phyloP scores from a whole-genome alignment of 2,888 invertebrate genomes.

The Zelleria hepariella region DNA sequence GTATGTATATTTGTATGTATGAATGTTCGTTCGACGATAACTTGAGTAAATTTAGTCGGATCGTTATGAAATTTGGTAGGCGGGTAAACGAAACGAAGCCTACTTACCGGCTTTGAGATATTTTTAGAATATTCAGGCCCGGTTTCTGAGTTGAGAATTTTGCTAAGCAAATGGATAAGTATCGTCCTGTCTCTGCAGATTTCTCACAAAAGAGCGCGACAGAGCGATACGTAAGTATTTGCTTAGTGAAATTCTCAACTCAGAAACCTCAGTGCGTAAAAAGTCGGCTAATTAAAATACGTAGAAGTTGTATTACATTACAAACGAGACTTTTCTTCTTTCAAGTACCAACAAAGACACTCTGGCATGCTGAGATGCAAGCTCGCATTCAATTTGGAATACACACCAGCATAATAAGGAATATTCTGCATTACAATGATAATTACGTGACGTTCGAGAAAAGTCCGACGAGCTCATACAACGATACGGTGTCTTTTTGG shows the following conservation, averaged over 20 bases:
- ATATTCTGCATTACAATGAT: constrained; percentile 13
- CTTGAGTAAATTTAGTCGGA: too few species aligned
- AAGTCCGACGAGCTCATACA: background rate
- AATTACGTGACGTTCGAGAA: background rate
- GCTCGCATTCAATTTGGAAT: constrained; percentile 23
- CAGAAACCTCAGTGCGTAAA: background rate
- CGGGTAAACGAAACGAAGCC: too few species aligned
- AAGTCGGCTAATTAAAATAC: background rate
- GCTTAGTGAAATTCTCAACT: background rate
- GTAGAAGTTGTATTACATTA: background rate
- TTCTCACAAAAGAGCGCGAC: too few species aligned
- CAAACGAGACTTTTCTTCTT: background rate
- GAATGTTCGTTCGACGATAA: too few species aligned
- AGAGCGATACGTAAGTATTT: too few species aligned
- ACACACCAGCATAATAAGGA: constrained; percentile 18
- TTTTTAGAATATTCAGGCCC: too few species aligned
- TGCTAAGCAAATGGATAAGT: too few species aligned
- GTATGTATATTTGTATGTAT: too few species aligned
- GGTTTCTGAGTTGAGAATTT: too few species aligned
- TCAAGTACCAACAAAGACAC: constrained; percentile 3
- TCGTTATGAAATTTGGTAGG: too few species aligned
- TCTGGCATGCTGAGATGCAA: constrained; percentile 21
- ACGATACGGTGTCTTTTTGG: background rate
- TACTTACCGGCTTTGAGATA: too few species aligned
- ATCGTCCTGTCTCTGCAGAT: too few species aligned